Percentiles rank a stretch among this genome's conserved stretches.
These are phyloP conservation scores for Agrilus cyanescens DNA, from an alignment of 2,888 invertebrate genomes.

Conservation along the genomic window DNA sequence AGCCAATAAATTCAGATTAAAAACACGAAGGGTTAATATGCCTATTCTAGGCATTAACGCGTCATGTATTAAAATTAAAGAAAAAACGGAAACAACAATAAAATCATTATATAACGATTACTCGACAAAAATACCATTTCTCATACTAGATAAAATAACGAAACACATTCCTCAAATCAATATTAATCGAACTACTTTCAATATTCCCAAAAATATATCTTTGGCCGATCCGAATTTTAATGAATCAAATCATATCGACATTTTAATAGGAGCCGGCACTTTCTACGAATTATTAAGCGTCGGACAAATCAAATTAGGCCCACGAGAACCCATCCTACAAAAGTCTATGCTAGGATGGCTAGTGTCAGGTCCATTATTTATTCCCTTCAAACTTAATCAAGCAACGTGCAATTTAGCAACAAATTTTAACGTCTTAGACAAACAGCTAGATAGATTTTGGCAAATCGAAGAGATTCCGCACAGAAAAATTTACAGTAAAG, in stretches of 20 bases:
- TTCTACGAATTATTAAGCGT: constrained; percentile 1
- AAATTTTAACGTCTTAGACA: too few species aligned
- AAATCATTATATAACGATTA: background rate
- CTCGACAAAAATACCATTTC: background rate
- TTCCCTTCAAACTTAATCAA: too few species aligned
- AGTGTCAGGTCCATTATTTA: too few species aligned
- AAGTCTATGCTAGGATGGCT: too few species aligned
- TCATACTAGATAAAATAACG: constrained; percentile 2
- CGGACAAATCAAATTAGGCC: background rate
- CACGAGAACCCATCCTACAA: too few species aligned
- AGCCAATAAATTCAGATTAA: background rate
- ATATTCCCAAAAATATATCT: background rate
- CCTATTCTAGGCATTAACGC: background rate
- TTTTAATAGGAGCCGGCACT: background rate
- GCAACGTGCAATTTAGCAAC: too few species aligned
- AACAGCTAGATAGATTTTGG: too few species aligned
- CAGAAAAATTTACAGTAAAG: too few species aligned
- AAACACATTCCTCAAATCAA: background rate
- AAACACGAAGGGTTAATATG: background rate
- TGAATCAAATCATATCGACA: background rate
- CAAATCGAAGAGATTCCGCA: too few species aligned
- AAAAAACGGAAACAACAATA: background rate
- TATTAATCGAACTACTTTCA: background rate
- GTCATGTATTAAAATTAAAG: background rate
- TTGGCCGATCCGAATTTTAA: constrained; percentile 2